Evolutionary conservation across 2,797 vertebrate species (phyloP).

Genomic region (Sitta carolinensis): DNA sequence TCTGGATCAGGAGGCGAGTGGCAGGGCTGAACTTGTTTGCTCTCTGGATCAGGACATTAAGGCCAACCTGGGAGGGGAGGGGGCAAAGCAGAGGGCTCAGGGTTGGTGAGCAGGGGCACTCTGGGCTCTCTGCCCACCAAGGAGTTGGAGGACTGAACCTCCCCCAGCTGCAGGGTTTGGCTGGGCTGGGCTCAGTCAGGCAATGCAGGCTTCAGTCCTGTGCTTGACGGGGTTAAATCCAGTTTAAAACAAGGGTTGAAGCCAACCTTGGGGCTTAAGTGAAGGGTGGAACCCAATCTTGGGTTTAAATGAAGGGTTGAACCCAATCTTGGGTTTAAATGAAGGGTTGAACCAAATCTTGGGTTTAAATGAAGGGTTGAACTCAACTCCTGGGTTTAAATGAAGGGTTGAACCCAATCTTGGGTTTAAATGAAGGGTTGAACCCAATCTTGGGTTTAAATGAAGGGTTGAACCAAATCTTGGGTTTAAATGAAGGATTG

Average conservation of each 20-base stretch:
- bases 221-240: not conserved
- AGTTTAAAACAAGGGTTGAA: not conserved
- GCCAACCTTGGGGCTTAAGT: not conserved
- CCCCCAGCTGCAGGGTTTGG: accelerated
- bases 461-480: accelerated
- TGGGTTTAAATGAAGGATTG: not conserved
- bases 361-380: not conserved
- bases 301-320: accelerated
- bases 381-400: accelerated
- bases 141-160: accelerated
- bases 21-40: conserved; percentile 85
- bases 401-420: accelerated
- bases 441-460: not conserved
- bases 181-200: not conserved
- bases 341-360: accelerated
- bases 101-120: not conserved
- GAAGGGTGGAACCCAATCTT: accelerated
- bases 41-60: conserved; percentile 88
- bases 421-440: not conserved
- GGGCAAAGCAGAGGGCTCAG: not conserved
- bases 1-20: conserved; percentile 88
- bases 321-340: accelerated
- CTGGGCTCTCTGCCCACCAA: accelerated
- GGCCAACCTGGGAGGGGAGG: conserved; percentile 77
- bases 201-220: no score